Evolutionary conservation across 2,113 vertebrate genomes (phyloP).

Genomic region (Jacana jacana): DNA sequence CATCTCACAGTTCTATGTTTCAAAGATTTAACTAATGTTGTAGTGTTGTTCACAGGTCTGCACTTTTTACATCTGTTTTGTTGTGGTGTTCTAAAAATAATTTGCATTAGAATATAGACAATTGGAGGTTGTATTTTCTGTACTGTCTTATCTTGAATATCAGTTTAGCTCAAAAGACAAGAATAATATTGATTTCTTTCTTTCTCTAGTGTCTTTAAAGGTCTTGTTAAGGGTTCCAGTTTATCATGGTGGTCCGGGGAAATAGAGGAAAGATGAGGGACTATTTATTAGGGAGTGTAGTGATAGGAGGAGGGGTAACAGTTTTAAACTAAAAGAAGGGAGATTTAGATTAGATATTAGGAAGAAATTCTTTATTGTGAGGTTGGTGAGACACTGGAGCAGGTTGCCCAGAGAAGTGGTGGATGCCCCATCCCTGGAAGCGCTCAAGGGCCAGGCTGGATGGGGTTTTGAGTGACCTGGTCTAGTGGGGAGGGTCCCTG

Average conservation of each 20-base stretch:
- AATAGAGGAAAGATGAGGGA: not conserved
- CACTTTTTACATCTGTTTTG: not conserved
- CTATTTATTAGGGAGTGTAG: not conserved
- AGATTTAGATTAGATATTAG: not conserved
- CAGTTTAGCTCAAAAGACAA: not conserved
- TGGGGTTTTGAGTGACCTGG: not conserved
- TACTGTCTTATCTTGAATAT: not conserved
- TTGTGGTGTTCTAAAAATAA: not conserved
- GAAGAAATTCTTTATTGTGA: not conserved
- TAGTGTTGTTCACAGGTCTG: not conserved
- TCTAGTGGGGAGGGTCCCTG: not conserved
- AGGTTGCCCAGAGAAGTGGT: not conserved
- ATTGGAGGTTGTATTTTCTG: not conserved
- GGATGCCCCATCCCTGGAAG: not conserved
- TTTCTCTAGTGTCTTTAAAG: not conserved
- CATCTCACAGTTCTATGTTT: not conserved
- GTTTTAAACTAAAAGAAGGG: not conserved
- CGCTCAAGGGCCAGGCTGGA: not conserved
- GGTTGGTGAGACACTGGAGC: not conserved
- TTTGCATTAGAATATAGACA: not conserved
- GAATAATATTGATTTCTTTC: not conserved
- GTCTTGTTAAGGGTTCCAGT: not conserved
- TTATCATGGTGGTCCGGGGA: not conserved
- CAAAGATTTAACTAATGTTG: not conserved
- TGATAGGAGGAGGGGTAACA: not conserved